Percentiles rank a stretch among this genome's conserved stretches.
Evolutionary conservation across 2,888 invertebrate species (phyloP).

Genomic region (Caenorhabditis macrosperma): DNA sequence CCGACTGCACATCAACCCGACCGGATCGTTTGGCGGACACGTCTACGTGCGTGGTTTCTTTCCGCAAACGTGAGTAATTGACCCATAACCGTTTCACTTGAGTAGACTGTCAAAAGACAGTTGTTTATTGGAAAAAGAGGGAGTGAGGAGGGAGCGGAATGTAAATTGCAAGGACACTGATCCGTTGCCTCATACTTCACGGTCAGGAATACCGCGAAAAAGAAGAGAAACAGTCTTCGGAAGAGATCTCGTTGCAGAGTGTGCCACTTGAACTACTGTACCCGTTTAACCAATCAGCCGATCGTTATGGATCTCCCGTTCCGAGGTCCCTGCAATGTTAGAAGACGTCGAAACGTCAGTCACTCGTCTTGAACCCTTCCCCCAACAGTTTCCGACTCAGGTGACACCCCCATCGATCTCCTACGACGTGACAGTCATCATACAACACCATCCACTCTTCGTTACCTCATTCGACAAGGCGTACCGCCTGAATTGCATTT

Average conservation of each 20-base stretch:
- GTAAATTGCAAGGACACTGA: slow-evolving; percentile 8
- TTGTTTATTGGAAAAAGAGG: slow-evolving; percentile 3
- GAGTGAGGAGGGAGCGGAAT: not conserved
- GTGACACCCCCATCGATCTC: slow-evolving; percentile 70
- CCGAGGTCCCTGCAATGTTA: slow-evolving; percentile 74
- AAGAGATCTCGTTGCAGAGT: slow-evolving; percentile 38
- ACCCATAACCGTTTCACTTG: slow-evolving; percentile 26
- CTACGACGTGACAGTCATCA: slow-evolving; percentile 74
- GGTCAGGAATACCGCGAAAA: slow-evolving; percentile 4
- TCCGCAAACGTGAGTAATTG: slow-evolving; percentile 59
- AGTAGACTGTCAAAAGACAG: slow-evolving; percentile 3
- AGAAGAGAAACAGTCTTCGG: not conserved
- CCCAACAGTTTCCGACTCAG: slow-evolving; percentile 39
- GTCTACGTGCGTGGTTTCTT: slow-evolving; percentile 79
- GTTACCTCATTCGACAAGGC: slow-evolving; percentile 71
- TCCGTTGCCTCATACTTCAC: slow-evolving; percentile 7
- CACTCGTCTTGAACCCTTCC: not conserved
- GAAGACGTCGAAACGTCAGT: slow-evolving; percentile 66
- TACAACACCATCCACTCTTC: slow-evolving; percentile 78
- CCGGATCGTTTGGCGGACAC: slow-evolving; percentile 74
- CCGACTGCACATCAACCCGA: slow-evolving; percentile 68
- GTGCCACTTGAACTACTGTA: slow-evolving; percentile 71
- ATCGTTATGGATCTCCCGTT: slow-evolving; percentile 77
- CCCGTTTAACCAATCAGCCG: slow-evolving; percentile 64
- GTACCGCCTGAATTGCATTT: slow-evolving; percentile 75